Conservation (phyloP, 2,113 vertebrate species). For the Himantopus leucocephalus region DNA sequence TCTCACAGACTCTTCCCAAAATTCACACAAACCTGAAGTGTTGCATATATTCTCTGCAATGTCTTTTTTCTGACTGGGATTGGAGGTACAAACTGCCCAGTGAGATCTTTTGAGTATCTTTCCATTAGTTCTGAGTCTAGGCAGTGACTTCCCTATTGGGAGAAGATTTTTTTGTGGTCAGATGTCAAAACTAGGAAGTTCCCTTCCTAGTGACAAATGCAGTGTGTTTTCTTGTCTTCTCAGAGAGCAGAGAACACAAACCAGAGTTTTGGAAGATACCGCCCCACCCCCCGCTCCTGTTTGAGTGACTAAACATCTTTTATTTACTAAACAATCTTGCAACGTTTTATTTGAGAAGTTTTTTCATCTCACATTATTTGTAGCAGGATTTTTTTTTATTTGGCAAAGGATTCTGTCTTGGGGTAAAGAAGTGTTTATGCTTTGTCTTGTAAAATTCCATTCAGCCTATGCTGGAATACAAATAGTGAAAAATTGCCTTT, state of each 20-base stretch:
- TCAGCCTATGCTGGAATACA: background rate
- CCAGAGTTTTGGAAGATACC: background rate
- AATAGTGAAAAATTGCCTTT: constrained; percentile 48
- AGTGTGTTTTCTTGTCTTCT: background rate
- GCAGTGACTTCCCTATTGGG: background rate
- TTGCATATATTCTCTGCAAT: background rate
- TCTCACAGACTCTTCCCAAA: background rate
- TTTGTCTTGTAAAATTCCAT: constrained; percentile 8
- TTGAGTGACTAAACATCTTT: background rate
- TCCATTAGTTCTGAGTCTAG: background rate
- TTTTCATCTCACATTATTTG: background rate
- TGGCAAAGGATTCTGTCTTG: background rate
- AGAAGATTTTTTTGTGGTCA: background rate
- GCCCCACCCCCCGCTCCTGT: background rate
- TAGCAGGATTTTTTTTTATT: constrained; percentile 21
- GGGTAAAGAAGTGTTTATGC: background rate
- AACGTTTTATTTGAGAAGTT: background rate
- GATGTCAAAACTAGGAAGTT: background rate
- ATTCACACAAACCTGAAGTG: background rate
- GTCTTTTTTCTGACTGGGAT: background rate
- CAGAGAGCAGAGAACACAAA: background rate
- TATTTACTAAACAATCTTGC: background rate
- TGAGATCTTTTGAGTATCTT: background rate
- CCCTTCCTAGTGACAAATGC: background rate
- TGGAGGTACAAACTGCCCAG: background rate